Conservation (phyloP, 1,140 invertebrate species). For the Drosophila teissieri region DNA sequence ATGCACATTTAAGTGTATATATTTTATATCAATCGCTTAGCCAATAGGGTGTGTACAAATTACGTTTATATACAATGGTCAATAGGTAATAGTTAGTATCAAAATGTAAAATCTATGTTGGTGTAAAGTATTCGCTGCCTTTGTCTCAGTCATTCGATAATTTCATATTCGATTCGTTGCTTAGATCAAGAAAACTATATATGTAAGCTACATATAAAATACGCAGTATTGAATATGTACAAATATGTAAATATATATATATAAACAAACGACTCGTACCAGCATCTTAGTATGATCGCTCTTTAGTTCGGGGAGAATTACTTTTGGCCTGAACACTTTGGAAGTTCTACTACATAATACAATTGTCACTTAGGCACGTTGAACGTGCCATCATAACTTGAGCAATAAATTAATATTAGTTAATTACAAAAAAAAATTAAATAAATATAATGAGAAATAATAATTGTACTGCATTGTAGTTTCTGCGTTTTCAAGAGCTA, state of each 20-base stretch:
- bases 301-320: constrained; percentile 48
- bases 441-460: constrained; percentile 47
- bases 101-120: constrained; percentile 29
- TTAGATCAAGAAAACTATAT: constrained; percentile 8
- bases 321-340: constrained; percentile 81
- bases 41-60: constrained; percentile 11
- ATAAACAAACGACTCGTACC: constrained; percentile 24
- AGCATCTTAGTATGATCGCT: background rate
- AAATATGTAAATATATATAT: constrained; percentile 34
- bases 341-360: constrained; percentile 76
- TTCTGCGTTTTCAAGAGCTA: constrained; percentile 61
- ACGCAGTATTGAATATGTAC: no score
- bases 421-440: constrained; percentile 38
- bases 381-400: constrained; percentile 39
- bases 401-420: constrained; percentile 41
- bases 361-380: constrained; percentile 46
- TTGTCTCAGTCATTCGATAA: constrained; percentile 68
- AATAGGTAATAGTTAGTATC: constrained; percentile 46
- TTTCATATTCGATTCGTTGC: constrained; percentile 73
- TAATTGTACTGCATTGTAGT: constrained; percentile 74
- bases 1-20: background rate
- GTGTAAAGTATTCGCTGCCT: constrained; percentile 69
- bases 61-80: constrained; percentile 49
- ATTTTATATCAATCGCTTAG: constrained; percentile 20
- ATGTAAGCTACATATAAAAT: constrained; percentile 6